A percentile compares a stretch with the other conserved stretches of the same genome.
Evolutionary conservation across 2,797 vertebrate species (phyloP).

Genomic region (Martes flavigula): DNA sequence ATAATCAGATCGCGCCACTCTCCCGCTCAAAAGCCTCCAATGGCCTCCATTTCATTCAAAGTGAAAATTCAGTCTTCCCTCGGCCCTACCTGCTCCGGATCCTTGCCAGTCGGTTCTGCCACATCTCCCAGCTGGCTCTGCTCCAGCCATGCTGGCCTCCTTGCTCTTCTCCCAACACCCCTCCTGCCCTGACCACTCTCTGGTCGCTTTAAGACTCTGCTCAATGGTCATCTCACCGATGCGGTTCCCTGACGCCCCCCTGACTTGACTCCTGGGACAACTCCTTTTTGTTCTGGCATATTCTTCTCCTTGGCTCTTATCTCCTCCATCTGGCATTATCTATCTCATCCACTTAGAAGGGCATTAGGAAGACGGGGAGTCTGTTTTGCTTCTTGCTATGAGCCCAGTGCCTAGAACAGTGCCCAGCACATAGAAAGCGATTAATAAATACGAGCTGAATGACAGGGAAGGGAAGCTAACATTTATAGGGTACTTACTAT

Average conservation of each 20-base stretch:
- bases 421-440: neutral
- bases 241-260: neutral
- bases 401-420: conserved; percentile 4
- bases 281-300: neutral
- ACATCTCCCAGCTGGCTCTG: neutral
- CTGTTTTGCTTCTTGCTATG: conserved; percentile 3
- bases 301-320: neutral
- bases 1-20: neutral
- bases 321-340: neutral
- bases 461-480: neutral
- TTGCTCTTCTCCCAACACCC: neutral
- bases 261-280: neutral
- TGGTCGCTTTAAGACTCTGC: neutral
- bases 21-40: neutral
- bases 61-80: neutral
- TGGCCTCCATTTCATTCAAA: neutral
- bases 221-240: neutral
- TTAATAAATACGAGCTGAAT: neutral
- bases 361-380: neutral
- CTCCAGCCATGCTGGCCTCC: neutral
- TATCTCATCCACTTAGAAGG: neutral
- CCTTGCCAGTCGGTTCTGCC: neutral
- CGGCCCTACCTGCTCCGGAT: neutral
- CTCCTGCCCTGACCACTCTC: neutral
- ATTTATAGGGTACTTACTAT: neutral